Evolutionary conservation across 2,113 vertebrate species (phyloP), one percentile per base, ranked within the genome.

Genomic region (Oxyruncus cristatus): DNA sequence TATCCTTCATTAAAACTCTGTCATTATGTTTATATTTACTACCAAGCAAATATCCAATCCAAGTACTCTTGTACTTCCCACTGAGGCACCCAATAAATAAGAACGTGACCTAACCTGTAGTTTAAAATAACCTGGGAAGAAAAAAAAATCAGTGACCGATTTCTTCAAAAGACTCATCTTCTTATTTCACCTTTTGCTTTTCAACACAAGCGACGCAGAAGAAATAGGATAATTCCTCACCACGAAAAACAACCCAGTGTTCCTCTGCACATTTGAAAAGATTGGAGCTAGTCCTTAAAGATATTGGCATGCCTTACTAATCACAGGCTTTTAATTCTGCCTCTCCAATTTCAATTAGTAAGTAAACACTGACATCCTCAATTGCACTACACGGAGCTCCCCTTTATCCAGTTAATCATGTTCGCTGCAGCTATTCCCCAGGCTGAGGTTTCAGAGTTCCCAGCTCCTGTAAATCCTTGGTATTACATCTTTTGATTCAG

Each of bases 261-360:
- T 75, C 67, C 55, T 72, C 59, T 39, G 42, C 56, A 71, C 5
- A 0, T 67, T 53, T 65, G 77, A 35, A 77, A 58, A 84, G 78
- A 89, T 0, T 59, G 85, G 8, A 94, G 52, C 42, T 53, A 49
- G 53, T 63, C 67, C 67, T 92, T 76, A 62, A 85, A 88, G 68
- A 23, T 56, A 87, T 27, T 66, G 74, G 52, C 49, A 53, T 75
- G 65, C 46, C 73, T 89, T 76, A 41, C 56, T 92, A 78, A 91
- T 92, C 79, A 86, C 21, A 82, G 50, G 46, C 87, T 94, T 95
- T 95, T 95, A 95, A 97, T 92, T 96, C 44, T 70, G 65, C 67
- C 61, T 96, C 78, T 96, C 66, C 91, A 80, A 44, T 97, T 97
- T 95, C 94, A 96, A 91, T 97, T 93, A 96, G 75, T 11, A 46